phyloP scores from a whole-genome alignment of 1,140 invertebrate genomes.

The Drosophila micromelanica region DNA sequence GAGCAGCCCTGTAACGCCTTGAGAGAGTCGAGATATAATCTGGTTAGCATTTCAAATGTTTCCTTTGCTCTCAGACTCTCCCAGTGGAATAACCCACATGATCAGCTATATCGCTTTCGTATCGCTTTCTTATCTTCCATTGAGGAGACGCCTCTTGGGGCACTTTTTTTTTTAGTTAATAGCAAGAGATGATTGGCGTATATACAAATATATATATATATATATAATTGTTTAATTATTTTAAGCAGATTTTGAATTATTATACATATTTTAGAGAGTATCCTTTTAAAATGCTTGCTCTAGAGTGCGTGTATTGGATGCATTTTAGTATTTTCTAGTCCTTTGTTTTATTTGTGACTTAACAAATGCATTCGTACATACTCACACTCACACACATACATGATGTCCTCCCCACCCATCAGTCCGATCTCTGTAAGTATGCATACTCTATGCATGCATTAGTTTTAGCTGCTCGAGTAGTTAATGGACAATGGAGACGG shows the following conservation, averaged over 20 bases:
- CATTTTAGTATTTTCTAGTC: slow-evolving; percentile 51
- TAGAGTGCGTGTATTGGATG: slow-evolving; percentile 25
- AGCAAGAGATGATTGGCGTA: too few relatives aligned
- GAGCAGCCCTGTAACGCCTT: not conserved
- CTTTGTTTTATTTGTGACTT: slow-evolving; percentile 37
- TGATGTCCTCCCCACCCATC: slow-evolving; percentile 9
- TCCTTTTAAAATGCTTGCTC: slow-evolving; percentile 9
- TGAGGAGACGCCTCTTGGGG: not conserved
- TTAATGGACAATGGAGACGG: slow-evolving; percentile 44
- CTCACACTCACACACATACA: slow-evolving; percentile 30
- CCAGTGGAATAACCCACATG: too few relatives aligned
- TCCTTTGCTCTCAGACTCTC: too few relatives aligned
- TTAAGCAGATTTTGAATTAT: too few relatives aligned
- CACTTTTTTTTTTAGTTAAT: too few relatives aligned
- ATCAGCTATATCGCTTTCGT: too few relatives aligned
- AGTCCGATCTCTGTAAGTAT: slow-evolving; percentile 37
- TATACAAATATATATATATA: too few relatives aligned
- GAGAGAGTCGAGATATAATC: not conserved
- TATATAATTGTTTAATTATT: too few relatives aligned
- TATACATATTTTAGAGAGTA: slow-evolving; percentile 1
- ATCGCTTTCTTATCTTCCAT: not conserved
- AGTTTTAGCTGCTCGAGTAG: slow-evolving; percentile 56
- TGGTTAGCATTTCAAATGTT: too few relatives aligned
- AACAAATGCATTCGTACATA: slow-evolving; percentile 45
- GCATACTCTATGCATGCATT: slow-evolving; percentile 59